Percentiles rank a stretch among this genome's conserved stretches.
phyloP scores from a whole-genome alignment of 1,140 invertebrate species.

The Euwallacea similis region DNA sequence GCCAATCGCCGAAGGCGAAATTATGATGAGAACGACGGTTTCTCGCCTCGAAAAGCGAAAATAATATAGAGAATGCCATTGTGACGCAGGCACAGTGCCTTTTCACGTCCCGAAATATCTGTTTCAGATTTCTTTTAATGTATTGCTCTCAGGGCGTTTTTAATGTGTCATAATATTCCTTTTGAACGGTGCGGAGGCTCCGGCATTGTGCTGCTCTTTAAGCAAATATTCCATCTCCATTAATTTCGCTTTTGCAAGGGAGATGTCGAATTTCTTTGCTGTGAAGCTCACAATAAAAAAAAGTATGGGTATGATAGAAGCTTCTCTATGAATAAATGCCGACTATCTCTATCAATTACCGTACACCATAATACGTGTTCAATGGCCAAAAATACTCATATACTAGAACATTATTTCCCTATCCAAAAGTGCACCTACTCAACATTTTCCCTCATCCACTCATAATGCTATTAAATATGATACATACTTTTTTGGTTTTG shows the following conservation, averaged over 20 bases:
- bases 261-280: too few species aligned
- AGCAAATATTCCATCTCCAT: conserved; percentile 8
- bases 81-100: not conserved
- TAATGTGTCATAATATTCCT: conserved; percentile 36
- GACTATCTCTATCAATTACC: too few species aligned
- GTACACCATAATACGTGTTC: too few species aligned
- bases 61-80: conserved; percentile 30
- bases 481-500: too few species aligned
- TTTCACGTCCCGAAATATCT: conserved; percentile 25
- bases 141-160: conserved; percentile 34
- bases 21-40: conserved; percentile 23
- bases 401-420: too few species aligned
- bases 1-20: conserved; percentile 23
- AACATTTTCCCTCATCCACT: too few species aligned
- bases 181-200: not conserved
- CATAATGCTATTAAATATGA: too few species aligned
- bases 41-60: conserved; percentile 18
- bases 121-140: conserved; percentile 33
- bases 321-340: too few species aligned
- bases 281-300: too few species aligned
- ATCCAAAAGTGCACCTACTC: too few species aligned
- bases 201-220: conserved; percentile 13
- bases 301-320: too few species aligned
- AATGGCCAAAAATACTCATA: too few species aligned
- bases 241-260: not conserved